Base-by-base conservation (phyloP, 2,113 vertebrate species). In the Leucopsar rothschildi region DNA sequence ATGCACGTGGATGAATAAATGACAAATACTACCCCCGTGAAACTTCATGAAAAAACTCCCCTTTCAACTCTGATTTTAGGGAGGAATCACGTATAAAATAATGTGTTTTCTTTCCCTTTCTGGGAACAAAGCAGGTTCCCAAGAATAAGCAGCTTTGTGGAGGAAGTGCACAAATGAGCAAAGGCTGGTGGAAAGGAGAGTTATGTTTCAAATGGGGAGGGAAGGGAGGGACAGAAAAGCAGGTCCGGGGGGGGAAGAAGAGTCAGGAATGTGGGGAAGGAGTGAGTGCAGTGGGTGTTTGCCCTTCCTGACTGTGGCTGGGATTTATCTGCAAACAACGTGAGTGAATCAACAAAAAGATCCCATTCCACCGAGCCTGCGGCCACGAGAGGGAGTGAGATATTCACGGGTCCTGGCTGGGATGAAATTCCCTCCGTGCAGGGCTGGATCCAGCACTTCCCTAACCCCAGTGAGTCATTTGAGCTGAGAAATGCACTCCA, bases 301-400 rank as follows among this genome's bases (percentile, higher is more conserved):
- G 31, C 28, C 18, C 52, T 70, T 57, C 28, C 57, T 29, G 79
- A 3, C 12, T 37, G 18, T 16, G n/a, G 31, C 5, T 40, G 37
- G 21, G 52, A 20, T 66, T 50, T 33, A 31, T 33, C 68, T 68
- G 44, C 35, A 35, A 14, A 61, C 19, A 12, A 1, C 2, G 0
- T 0, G 4, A 56, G 37, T 1, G 60, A 82, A 35, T 14, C 7
- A 29, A 27, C 24, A 47, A 21, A 17, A 68, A 24, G 25, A 52
- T 40, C 14, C 22, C 28, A 7, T 47, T 17, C 22, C 28, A 1
- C 3, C 4, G 44, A 8, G 2, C 11, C 13, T 33, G 55, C 42
- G 40, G 66, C 94, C 98, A 92, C 89, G 3, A 95, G 97, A 94
- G 89, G 94, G 89, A 89, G 92, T 5, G 16, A 24, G 25, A 35